phyloP scores from a whole-genome alignment of 2,888 invertebrate genomes.

The Archips xylosteana region DNA sequence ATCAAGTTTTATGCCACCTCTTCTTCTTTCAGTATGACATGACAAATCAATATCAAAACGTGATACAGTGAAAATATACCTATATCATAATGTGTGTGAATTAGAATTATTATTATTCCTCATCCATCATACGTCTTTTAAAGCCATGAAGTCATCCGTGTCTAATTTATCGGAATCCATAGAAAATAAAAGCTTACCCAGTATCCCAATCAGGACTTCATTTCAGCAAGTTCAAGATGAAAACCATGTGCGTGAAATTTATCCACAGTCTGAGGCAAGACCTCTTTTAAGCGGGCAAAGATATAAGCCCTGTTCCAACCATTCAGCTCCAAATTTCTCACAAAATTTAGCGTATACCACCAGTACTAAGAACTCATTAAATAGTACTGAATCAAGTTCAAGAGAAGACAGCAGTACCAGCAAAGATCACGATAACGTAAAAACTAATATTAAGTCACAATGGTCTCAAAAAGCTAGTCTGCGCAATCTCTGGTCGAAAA shows the following conservation, averaged over 20 bases:
- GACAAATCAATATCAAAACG: slow-evolving; percentile 1
- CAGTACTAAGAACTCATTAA: slow-evolving; percentile 10
- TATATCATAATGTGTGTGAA: not conserved
- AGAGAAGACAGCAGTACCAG: slow-evolving; percentile 29
- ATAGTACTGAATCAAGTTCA: slow-evolving; percentile 16
- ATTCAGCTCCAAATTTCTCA: slow-evolving; percentile 1
- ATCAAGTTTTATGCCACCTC: too few relatives aligned
- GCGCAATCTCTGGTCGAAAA: not conserved
- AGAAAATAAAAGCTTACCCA: slow-evolving; percentile 60
- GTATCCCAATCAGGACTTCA: slow-evolving; percentile 47
- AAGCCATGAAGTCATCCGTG: slow-evolving; percentile 41
- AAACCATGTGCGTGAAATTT: slow-evolving; percentile 25
- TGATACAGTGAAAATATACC: not conserved
- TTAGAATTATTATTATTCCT: not conserved
- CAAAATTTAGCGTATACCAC: not conserved
- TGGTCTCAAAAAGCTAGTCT: not conserved
- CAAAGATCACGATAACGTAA: slow-evolving; percentile 7
- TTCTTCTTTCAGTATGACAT: not conserved
- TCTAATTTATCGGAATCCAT: slow-evolving; percentile 58
- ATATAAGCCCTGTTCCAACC: not conserved
- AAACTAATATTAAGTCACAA: slow-evolving; percentile 5
- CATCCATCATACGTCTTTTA: not conserved
- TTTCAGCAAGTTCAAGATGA: slow-evolving; percentile 27
- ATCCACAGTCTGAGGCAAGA: not conserved
- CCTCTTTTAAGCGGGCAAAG: not conserved